These are phyloP conservation scores for Diadegma fenestrale DNA, from an alignment of 2,888 invertebrate genomes.

Conservation along the genomic window DNA sequence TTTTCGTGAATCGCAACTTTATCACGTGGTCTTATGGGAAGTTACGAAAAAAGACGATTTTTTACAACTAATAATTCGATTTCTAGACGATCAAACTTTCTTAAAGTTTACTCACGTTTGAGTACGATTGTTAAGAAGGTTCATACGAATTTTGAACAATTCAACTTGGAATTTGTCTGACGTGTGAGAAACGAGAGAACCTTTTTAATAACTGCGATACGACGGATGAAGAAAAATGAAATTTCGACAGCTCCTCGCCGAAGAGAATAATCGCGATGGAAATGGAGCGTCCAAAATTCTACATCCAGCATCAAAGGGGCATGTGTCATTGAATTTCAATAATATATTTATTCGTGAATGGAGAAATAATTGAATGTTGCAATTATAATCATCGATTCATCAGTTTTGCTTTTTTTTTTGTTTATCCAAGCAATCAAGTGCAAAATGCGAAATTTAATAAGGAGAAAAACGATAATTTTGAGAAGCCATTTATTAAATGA, in stretches of 20 bases:
- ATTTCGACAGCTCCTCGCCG: not conserved
- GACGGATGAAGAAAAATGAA: not conserved
- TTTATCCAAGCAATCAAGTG: not conserved
- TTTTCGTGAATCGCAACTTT: too few relatives aligned
- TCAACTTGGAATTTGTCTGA: too few relatives aligned
- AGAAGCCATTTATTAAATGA: not conserved
- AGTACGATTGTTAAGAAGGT: too few relatives aligned
- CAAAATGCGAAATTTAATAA: conserved; percentile 1
- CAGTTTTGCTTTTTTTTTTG: not conserved
- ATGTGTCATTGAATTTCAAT: conserved; percentile 3
- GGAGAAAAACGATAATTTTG: not conserved
- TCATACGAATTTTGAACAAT: too few relatives aligned
- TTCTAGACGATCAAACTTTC: too few relatives aligned
- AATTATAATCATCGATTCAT: not conserved
- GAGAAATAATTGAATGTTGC: not conserved
- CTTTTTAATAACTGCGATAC: not conserved
- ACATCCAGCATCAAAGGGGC: not conserved
- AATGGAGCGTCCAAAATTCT: not conserved
- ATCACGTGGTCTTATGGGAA: too few relatives aligned
- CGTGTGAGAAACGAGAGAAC: too few relatives aligned
- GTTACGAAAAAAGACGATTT: too few relatives aligned
- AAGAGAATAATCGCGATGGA: not conserved
- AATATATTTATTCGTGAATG: conserved; percentile 10
- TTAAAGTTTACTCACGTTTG: too few relatives aligned
- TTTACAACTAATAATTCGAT: too few relatives aligned